Base-by-base conservation (phyloP, 2,797 vertebrate genomes). In the Columba guinea region DNA sequence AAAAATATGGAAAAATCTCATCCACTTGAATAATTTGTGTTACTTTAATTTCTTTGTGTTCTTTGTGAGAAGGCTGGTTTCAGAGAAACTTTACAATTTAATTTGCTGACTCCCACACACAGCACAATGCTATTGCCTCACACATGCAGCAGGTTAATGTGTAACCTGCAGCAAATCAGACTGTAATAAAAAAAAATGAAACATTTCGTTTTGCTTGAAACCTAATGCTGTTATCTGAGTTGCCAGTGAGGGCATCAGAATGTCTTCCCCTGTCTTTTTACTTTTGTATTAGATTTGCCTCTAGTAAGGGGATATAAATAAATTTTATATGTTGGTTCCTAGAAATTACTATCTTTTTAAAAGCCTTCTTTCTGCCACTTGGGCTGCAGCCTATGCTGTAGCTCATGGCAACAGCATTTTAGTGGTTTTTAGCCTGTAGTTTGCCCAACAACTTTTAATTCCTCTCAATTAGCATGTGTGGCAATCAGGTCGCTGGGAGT, bases 41-140 rank as follows among this genome's bases (percentile, higher is more conserved):
- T 87, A 55, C 89, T 93, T 89, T 79, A 82, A 84, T 90, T 84
- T 67, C 75, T 84, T 80, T 71, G 87, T 92, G 91, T 62, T 77
- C 60, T 56, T 53, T 68, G 73, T 23, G 77, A 71, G 59, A 14
- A 41, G 81, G 2, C 41, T 68, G 80, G 70, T 86, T 83, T 60
- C 74, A 64, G 71, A 68, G 84, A 35, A 75, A 84, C 84, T 76
- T 69, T 68, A 75, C 89, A 90, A 77, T 95, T 46, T 44, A 88
- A 55, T 96, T 90, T 77, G 69, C 79, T 39, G 83, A 73, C 94
- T 94, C 93, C 90, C 93, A 92, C 91, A 46, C 5, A 3, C 13
- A 1, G 49, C 80, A 46, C 73, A 28, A 13, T 12, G 85, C 75
- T 39, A 7, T 10, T 56, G 92, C 74, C 82, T 92, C 82, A 23